These are phyloP conservation scores for Cisticola juncidis DNA, from an alignment of 2,113 vertebrate species.

Conservation along the genomic window DNA sequence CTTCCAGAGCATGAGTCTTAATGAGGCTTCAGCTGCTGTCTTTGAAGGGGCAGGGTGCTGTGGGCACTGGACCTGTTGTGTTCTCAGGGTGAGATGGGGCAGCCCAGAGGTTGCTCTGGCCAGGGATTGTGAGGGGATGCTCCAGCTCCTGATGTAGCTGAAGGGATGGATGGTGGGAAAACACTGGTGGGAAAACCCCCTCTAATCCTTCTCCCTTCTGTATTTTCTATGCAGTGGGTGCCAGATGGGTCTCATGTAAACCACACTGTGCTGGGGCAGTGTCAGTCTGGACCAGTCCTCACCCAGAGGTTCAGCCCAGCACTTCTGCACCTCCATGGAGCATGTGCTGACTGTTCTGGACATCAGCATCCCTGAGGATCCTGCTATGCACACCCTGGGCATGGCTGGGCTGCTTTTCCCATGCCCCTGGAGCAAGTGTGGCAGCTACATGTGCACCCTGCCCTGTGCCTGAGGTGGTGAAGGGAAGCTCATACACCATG, in stretches of 20 bases:
- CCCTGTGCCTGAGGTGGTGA: rapidly evolving
- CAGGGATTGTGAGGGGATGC: not conserved
- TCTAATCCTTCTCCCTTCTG: not conserved
- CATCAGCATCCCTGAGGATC: not conserved
- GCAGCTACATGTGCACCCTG: not conserved
- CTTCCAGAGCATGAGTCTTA: not conserved
- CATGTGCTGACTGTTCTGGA: rapidly evolving
- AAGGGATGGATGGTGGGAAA: not conserved
- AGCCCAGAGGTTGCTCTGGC: not conserved
- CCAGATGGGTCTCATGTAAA: not conserved
- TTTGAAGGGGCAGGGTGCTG: not conserved
- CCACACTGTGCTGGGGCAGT: rapidly evolving
- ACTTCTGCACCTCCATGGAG: rapidly evolving
- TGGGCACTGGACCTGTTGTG: not conserved
- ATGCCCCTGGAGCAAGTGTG: rapidly evolving
- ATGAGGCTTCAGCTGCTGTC: not conserved
- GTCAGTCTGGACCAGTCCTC: not conserved
- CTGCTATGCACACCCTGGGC: not conserved
- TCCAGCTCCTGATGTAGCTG: not conserved
- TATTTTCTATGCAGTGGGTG: not conserved
- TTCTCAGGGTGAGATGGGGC: not conserved
- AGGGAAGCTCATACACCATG: not conserved
- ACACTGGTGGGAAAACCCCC: not conserved
- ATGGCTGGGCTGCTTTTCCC: rapidly evolving
- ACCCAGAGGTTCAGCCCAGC: not conserved